Evolutionary conservation across 2,888 invertebrate species (phyloP), one percentile per base, ranked within the genome.

Genomic region (Uropetala carovei): DNA sequence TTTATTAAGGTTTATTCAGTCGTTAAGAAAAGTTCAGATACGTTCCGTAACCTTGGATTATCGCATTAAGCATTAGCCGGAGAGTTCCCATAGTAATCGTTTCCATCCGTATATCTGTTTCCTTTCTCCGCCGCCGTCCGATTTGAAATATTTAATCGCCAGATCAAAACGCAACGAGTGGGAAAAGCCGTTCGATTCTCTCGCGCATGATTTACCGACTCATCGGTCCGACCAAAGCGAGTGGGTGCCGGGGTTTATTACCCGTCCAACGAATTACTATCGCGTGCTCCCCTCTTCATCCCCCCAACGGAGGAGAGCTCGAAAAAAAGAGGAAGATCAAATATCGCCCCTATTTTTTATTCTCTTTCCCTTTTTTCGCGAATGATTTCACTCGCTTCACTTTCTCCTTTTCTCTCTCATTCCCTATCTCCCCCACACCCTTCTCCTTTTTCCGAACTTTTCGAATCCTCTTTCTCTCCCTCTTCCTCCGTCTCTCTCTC

Each of bases 61-160:
- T 27, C n/a, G 3, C 27, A 18, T 58, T 7, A 58, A 86, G 57
- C 27, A 58, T 58, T 27, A 11, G 11, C 57, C 13, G 30, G 27
- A 75, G 75, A 75, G 75, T 4, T 60, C 30, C 56, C 64, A 30
- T 43, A 60, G 64, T 89, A 64, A 64, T 89, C 89, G 89, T 43
- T 89, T 43, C n/a, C 22, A 27, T 18, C 13, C 27, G 27, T 75
- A 75, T 89, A 60, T 89, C 58, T 59, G 10, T 64, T 59, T 59
- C 85, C 60, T 22, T 16, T 86, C 89, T 3, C 86, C 14, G 9
- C 9, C 5, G 16, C 43, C 43, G 83, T 83, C 64, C 8, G 56
- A 64, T 43, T 64, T 64, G 89, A 89, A 89, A 89, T 89, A 89
- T 89, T 89, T 89, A 89, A 89, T 89, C 89, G 89, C 43, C 64